Percentiles rank a stretch among this genome's conserved stretches.
These are phyloP conservation scores for Bombus pascuorum DNA, from an alignment of 1,140 invertebrate genomes.

Conservation along the genomic window DNA sequence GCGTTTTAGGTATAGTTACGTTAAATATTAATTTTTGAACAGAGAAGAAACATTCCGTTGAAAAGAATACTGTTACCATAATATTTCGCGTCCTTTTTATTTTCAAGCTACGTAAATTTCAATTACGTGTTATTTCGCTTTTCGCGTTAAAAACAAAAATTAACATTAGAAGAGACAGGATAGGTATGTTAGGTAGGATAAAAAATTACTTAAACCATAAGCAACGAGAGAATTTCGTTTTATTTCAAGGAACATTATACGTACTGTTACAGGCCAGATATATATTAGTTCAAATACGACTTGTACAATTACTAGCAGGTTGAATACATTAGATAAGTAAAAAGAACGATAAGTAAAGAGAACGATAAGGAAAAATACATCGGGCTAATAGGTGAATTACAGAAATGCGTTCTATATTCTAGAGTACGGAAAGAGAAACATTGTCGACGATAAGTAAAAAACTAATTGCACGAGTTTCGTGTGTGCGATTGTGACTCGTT, in stretches of 20 bases:
- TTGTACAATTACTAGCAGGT: not conserved
- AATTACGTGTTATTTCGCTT: not conserved
- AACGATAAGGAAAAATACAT: not conserved
- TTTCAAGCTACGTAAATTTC: not conserved
- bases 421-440: not conserved
- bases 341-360: not conserved
- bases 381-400: conserved; percentile 8
- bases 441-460: conserved; percentile 12
- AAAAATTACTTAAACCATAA: not conserved
- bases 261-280: too few species aligned
- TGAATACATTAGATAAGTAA: not conserved
- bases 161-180: not conserved
- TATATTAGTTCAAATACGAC: not conserved
- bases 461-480: conserved; percentile 15
- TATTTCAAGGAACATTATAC: not conserved
- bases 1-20: too few species aligned
- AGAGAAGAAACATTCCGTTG: too few species aligned
- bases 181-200: not conserved
- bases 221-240: not conserved
- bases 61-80: too few species aligned
- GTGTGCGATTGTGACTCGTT: conserved; percentile 15
- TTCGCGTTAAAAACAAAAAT: not conserved
- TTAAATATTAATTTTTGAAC: too few species aligned
- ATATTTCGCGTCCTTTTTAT: not conserved
- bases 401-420: not conserved